Percentiles rank a stretch among this genome's conserved stretches.
phyloP scores from a whole-genome alignment of 2,797 vertebrate genomes.

The Sebastes kiyomatsui region DNA sequence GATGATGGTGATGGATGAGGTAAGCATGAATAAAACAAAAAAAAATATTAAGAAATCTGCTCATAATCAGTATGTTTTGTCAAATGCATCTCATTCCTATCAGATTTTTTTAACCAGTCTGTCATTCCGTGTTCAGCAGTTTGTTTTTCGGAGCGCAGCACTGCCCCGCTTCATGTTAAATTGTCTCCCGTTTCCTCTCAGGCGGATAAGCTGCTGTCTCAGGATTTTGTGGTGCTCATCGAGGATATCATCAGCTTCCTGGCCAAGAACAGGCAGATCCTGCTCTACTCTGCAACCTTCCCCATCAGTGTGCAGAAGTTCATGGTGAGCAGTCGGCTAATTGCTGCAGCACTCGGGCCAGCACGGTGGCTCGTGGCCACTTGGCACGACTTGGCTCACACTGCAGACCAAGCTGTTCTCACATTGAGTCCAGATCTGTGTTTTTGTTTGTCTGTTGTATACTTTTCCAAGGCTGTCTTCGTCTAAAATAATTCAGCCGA shows the following conservation, averaged over 20 bases:
- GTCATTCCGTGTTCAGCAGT: no score
- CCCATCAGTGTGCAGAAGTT: slow-evolving; percentile 88
- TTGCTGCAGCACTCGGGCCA: slow-evolving; percentile 15
- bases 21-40: slow-evolving; percentile 40
- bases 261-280: slow-evolving; percentile 85
- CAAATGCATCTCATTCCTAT: neutral
- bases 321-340: slow-evolving; percentile 79
- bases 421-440: slow-evolving; percentile 4
- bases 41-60: neutral
- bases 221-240: slow-evolving; percentile 87
- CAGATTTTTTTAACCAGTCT: neutral
- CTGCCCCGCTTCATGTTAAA: neutral
- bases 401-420: slow-evolving; percentile 40
- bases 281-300: slow-evolving; percentile 89
- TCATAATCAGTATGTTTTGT: neutral
- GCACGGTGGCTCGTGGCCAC: slow-evolving; percentile 43
- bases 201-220: slow-evolving; percentile 89
- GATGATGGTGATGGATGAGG: slow-evolving; percentile 90
- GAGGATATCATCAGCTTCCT: slow-evolving; percentile 88
- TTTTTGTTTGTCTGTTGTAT: slow-evolving; percentile 14
- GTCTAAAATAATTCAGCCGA: neutral
- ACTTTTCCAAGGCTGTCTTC: neutral
- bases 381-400: slow-evolving; percentile 26
- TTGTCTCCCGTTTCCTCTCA: slow-evolving; percentile 33
- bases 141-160: neutral